Evolutionary conservation across 1,140 invertebrate genomes (phyloP).

Genomic region (Phocides pigmalion): DNA sequence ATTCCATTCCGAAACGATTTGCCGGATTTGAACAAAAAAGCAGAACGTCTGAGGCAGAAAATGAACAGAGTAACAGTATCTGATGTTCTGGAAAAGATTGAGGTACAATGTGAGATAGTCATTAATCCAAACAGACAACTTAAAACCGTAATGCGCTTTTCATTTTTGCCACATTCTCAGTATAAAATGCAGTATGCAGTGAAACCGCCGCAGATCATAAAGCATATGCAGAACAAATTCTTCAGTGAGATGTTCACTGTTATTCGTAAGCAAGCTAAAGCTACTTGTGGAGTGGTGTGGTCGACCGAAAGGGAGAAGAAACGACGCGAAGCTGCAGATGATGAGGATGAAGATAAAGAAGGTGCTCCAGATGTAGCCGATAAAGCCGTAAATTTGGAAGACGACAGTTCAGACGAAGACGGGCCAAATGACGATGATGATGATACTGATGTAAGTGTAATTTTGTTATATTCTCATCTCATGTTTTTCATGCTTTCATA

Average conservation of each 20-base stretch:
- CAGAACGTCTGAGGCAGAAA: conserved; percentile 88
- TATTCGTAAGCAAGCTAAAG: conserved; percentile 82
- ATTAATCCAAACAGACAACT: conserved; percentile 83
- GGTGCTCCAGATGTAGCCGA: conserved; percentile 85
- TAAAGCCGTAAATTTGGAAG: conserved; percentile 83
- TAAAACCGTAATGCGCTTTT: conserved; percentile 86
- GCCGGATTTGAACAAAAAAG: conserved; percentile 84
- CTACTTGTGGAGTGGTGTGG: conserved; percentile 68
- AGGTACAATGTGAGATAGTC: conserved; percentile 86
- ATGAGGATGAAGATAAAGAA: conserved; percentile 86
- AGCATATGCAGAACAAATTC: conserved; percentile 87
- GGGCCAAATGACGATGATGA: conserved; percentile 89
- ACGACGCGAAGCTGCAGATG: conserved; percentile 58
- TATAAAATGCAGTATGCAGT: conserved; percentile 90
- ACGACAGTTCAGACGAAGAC: conserved; percentile 92
- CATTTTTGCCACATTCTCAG: conserved; percentile 88
- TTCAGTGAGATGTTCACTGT: conserved; percentile 86
- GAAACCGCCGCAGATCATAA: conserved; percentile 88
- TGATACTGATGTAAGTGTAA: conserved; percentile 69
- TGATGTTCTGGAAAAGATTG: conserved; percentile 91
- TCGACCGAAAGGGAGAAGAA: conserved; percentile 66
- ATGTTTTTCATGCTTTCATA: too few relatives aligned
- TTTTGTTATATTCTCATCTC: too few relatives aligned
- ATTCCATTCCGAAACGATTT: conserved; percentile 89
- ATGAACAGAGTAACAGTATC: conserved; percentile 91